phyloP scores from a whole-genome alignment of 2,113 vertebrate genomes.

The Urocynchramus pylzowi region DNA sequence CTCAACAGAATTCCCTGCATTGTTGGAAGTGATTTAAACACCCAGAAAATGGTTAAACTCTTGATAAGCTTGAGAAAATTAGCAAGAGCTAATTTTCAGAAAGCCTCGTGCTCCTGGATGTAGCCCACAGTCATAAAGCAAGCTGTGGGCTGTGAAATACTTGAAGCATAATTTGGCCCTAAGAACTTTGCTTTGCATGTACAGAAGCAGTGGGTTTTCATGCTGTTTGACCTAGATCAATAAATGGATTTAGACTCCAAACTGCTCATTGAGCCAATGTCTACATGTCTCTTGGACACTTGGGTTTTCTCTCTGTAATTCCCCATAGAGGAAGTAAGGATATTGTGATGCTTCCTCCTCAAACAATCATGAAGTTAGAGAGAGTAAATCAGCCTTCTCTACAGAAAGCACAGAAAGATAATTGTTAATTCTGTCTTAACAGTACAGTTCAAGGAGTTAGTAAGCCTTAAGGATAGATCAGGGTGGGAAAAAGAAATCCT shows the following conservation, averaged over 20 bases:
- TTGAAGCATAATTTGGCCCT: background rate
- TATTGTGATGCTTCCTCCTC: background rate
- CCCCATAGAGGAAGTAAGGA: background rate
- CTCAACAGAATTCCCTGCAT: background rate
- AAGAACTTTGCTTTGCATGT: background rate
- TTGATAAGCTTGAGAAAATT: background rate
- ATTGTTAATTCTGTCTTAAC: background rate
- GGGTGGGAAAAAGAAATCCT: background rate
- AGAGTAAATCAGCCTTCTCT: background rate
- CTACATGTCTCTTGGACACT: background rate
- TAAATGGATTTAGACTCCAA: background rate
- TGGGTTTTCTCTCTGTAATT: background rate
- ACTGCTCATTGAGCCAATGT: background rate
- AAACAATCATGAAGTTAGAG: background rate
- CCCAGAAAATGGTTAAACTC: background rate
- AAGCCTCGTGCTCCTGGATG: background rate
- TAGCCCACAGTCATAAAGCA: background rate
- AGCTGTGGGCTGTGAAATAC: background rate
- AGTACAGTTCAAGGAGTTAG: background rate
- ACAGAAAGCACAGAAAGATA: background rate
- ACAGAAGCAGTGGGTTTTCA: background rate
- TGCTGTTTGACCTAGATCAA: background rate
- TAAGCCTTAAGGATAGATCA: background rate
- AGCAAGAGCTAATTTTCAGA: background rate
- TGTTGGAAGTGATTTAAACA: background rate